Evolutionary conservation across 2,113 vertebrate species (phyloP), one percentile per base, ranked within the genome.

Genomic region (Pedionomus torquatus): DNA sequence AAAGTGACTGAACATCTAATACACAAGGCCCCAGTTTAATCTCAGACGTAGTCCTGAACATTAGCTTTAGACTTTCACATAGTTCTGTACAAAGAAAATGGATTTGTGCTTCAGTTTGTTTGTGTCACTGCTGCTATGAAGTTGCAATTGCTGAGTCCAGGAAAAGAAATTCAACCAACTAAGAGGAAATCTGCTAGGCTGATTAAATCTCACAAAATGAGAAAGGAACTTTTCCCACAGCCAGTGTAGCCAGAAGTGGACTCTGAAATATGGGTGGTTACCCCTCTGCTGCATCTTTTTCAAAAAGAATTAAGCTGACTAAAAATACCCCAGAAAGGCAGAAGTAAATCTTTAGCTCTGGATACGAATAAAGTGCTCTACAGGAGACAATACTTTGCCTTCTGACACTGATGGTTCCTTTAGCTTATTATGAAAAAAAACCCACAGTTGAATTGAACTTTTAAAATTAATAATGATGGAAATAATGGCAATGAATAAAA

Each of bases 21-120:
- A 48, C 10, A 19, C 25, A 4, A 39, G n/a, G n/a, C 26, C 14
- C 9, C 35, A 18, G 15, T 54, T 39, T 44, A 66, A 54, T 41
- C 1, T 0, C 25, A 43, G 37, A 18, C 7, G 0, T 41, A 44
- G 41, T 21, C 41, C 43, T 65, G 19, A 17, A 23, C 16, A 0
- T 66, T 24, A 52, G 13, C 21, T 76, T 55, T 66, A 66, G 57
- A 52, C 19, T 41, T 82, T 71, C 31, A 3, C 10, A 30, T 51
- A 5, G 13, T 10, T 80, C 44, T 14, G 2, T 30, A 25, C 13
- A 39, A 72, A 83, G 41, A 83, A 51, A 7, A 30, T 26, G 31
- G 20, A 10, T 74, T 78, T 54, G 65, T 74, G 48, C 68, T 58
- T 61, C 37, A 72, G 17, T 43, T 84, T 21, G 26, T 52, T 87